Conservation (phyloP, 2,888 invertebrate genomes). For the Watsonalla binaria region DNA sequence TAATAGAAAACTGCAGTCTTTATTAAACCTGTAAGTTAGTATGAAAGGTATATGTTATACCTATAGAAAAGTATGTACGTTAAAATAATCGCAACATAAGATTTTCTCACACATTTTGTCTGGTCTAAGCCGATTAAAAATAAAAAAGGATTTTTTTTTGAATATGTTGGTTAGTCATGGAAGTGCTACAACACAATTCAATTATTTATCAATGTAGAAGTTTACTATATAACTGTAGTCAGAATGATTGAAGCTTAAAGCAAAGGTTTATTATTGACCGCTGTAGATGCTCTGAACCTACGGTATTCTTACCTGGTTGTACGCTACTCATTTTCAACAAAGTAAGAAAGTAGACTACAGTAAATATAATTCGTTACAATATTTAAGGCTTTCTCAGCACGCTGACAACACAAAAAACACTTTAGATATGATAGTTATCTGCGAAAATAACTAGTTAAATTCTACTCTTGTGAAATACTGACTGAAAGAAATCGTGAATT, state of each 20-base stretch:
- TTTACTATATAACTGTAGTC: too few species aligned
- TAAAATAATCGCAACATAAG: too few species aligned
- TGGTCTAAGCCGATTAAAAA: too few species aligned
- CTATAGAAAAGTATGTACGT: too few species aligned
- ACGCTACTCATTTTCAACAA: constrained; percentile 56
- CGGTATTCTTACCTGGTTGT: constrained; percentile 54
- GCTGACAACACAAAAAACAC: background rate
- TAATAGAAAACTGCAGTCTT: constrained; percentile 2
- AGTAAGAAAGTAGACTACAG: constrained; percentile 12
- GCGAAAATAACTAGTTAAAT: background rate
- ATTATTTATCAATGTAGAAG: too few species aligned
- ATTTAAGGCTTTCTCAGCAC: background rate
- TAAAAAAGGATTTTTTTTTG: too few species aligned
- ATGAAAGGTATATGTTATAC: background rate
- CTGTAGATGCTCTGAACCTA: too few species aligned
- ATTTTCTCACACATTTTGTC: too few species aligned
- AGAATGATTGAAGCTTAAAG: background rate
- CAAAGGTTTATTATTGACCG: background rate
- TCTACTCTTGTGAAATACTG: background rate
- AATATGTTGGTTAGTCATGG: too few species aligned
- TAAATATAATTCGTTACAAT: constrained; percentile 2
- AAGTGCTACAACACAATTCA: too few species aligned
- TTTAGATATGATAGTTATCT: background rate
- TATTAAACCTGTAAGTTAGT: constrained; percentile 3
- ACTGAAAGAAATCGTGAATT: background rate